phyloP scores from a whole-genome alignment of 2,113 vertebrate genomes.

The Chunga burmeisteri region DNA sequence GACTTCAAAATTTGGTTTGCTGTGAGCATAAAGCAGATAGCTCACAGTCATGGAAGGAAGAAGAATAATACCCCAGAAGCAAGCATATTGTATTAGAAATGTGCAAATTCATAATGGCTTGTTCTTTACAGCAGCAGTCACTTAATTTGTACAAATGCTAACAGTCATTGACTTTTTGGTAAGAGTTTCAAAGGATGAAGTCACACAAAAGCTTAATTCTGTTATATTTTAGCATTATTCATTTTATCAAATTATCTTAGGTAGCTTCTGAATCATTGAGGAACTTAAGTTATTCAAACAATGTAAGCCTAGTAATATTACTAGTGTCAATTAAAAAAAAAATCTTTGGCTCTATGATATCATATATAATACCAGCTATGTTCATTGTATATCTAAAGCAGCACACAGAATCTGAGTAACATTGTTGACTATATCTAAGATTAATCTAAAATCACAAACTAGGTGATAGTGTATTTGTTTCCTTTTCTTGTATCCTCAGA shows the following conservation, averaged over 20 bases:
- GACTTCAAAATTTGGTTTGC: conserved; percentile 11
- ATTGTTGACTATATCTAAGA: not conserved
- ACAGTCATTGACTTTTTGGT: conserved; percentile 39
- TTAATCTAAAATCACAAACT: conserved; percentile 5
- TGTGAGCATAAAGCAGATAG: not conserved
- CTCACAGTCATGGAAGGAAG: not conserved
- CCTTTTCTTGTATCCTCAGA: not conserved
- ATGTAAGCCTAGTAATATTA: conserved; percentile 28
- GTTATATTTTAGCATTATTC: too few relatives aligned
- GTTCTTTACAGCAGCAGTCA: conserved; percentile 11
- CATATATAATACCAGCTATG: not conserved
- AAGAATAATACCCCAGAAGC: not conserved
- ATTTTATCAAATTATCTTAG: too few relatives aligned
- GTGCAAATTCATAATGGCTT: conserved; percentile 36
- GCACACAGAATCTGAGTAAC: not conserved
- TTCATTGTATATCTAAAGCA: conserved; percentile 30
- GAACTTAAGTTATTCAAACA: not conserved
- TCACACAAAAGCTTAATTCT: conserved; percentile 46
- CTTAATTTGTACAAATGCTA: conserved; percentile 39
- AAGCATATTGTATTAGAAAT: conserved; percentile 26
- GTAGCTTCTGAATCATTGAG: not conserved
- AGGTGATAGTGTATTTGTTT: not conserved
- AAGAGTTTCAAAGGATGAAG: conserved; percentile 26
- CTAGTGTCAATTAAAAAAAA: not conserved
- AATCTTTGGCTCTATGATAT: not conserved